Evolutionary conservation across 2,113 vertebrate genomes (phyloP).

Genomic region (Lampris incognitus): DNA sequence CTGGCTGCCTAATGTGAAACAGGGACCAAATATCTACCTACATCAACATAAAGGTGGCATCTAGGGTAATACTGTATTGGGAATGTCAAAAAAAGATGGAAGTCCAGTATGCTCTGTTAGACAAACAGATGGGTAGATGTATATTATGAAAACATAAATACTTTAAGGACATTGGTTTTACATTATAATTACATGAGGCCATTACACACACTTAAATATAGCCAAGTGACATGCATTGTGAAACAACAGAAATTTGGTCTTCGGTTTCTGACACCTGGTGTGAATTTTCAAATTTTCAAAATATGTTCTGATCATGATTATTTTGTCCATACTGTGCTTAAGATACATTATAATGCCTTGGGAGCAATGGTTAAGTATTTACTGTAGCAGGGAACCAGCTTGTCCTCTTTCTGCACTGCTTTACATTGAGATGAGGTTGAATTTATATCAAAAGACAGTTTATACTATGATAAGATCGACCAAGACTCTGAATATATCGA

Average conservation of each 20-base stretch:
- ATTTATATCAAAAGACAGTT: constrained; percentile 10
- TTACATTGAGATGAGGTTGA: neutral
- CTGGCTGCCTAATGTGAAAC: no score
- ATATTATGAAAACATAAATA: neutral
- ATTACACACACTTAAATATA: no score
- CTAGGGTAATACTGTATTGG: no score
- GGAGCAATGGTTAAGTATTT: neutral
- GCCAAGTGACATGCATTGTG: no score
- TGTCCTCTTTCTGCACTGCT: neutral
- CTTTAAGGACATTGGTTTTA: neutral
- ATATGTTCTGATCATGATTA: neutral
- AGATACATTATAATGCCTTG: neutral
- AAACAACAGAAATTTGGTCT: neutral
- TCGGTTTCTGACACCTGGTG: neutral
- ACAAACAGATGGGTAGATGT: no score
- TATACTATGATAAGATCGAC: neutral
- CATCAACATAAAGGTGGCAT: no score
- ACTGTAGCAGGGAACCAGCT: neutral
- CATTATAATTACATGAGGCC: no score
- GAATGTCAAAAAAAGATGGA: no score
- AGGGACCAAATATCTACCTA: no score
- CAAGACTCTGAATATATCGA: constrained; percentile 28
- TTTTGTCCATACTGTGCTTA: neutral
- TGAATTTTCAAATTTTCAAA: neutral
- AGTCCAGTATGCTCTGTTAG: no score